A percentile compares a stretch with the other conserved stretches of the same genome.
These are phyloP conservation scores for Diplogasteroides magnus DNA, from an alignment of 1,140 invertebrate species.

Conservation along the genomic window DNA sequence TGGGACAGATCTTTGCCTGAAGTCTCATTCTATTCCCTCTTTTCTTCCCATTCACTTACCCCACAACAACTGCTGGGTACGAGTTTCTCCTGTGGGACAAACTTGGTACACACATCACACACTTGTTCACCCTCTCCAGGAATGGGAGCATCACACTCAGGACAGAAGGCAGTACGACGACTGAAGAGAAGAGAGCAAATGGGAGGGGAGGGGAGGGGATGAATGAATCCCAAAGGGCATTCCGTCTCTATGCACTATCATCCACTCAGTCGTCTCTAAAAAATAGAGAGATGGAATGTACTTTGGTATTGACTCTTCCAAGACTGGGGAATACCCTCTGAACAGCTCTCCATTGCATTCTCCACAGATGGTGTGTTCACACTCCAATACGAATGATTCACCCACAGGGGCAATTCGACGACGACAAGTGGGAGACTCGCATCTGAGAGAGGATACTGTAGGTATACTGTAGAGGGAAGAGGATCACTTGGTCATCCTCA, in stretches of 20 bases:
- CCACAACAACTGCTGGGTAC: conserved; percentile 28
- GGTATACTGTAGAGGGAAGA: not conserved
- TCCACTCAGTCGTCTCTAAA: no score
- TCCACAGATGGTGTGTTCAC: not conserved
- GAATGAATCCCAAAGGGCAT: no score
- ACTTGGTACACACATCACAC: not conserved
- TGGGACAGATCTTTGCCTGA: conserved; percentile 21
- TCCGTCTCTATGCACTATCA: no score
- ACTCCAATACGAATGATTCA: not conserved
- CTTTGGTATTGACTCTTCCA: no score
- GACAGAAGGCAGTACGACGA: not conserved
- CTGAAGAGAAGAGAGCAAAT: not conserved
- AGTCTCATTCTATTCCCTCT: conserved; percentile 6
- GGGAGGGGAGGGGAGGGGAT: not conserved
- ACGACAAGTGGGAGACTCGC: not conserved
- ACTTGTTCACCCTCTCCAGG: not conserved
- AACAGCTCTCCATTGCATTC: not conserved
- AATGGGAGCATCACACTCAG: not conserved
- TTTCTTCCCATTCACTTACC: conserved; percentile 3
- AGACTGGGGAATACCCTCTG: not conserved
- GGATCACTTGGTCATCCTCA: not conserved
- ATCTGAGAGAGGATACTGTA: not conserved
- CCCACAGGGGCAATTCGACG: not conserved
- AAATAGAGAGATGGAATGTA: no score
- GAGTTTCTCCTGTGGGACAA: conserved; percentile 7